phyloP scores from a whole-genome alignment of 2,888 invertebrate genomes.

The Erannis defoliaria region DNA sequence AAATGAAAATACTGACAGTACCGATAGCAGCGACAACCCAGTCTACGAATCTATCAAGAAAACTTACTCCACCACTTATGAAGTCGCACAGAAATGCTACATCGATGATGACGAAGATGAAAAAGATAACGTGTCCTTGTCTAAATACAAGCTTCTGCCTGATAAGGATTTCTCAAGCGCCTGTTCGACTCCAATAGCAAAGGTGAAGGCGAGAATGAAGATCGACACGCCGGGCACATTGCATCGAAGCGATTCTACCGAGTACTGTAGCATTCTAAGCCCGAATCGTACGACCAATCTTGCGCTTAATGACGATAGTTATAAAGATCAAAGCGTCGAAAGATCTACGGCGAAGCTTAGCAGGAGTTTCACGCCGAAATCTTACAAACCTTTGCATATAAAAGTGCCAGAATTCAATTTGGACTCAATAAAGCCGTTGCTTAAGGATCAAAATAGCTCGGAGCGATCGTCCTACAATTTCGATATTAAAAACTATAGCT shows the following conservation, averaged over 20 bases:
- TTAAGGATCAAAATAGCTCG: conserved; percentile 62
- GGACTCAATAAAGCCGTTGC: conserved; percentile 69
- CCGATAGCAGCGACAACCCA: conserved; percentile 70
- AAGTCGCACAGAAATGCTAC: conserved; percentile 63
- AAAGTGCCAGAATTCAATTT: conserved; percentile 79
- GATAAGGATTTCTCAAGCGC: conserved; percentile 72
- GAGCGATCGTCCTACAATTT: conserved; percentile 77
- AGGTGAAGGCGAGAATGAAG: conserved; percentile 68
- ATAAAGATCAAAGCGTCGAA: conserved; percentile 62
- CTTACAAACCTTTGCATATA: conserved; percentile 80
- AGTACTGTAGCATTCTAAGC: conserved; percentile 81
- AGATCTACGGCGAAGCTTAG: conserved; percentile 69
- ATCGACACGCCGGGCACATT: conserved; percentile 70
- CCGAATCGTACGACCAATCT: conserved; percentile 69
- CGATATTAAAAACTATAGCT: conserved; percentile 79
- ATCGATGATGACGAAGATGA: conserved; percentile 67
- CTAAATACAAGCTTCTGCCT: conserved; percentile 62
- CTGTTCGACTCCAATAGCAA: conserved; percentile 77
- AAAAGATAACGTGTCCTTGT: conserved; percentile 46
- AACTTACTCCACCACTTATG: conserved; percentile 49
- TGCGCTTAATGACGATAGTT: conserved; percentile 56
- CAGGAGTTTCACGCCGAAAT: conserved; percentile 79
- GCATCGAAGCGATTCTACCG: conserved; percentile 81
- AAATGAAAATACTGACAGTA: conserved; percentile 48
- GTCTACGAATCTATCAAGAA: conserved; percentile 69